phyloP scores from a whole-genome alignment of 64 coral and sea anemone genomes.

The Stylophora pistillata region DNA sequence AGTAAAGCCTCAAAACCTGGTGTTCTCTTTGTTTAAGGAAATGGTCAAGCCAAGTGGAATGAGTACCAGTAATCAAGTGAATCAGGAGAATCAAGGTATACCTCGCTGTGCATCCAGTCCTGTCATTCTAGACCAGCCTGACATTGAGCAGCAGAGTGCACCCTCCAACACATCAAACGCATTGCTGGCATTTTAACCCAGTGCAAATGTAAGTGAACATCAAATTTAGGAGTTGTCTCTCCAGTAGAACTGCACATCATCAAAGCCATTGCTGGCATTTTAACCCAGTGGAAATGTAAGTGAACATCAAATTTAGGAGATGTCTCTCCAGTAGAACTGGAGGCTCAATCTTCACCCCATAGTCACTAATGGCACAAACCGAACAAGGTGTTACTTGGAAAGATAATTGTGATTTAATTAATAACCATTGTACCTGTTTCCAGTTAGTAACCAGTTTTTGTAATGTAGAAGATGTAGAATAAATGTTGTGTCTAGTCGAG shows the following conservation, averaged over 20 bases:
- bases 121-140: constrained; percentile 46
- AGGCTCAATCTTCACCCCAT: too few relatives aligned
- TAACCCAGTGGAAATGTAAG: neutral
- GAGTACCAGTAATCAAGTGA: neutral
- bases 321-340: too few relatives aligned
- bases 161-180: constrained; percentile 41
- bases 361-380: too few relatives aligned
- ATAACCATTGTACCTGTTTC: too few relatives aligned
- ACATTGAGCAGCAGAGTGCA: constrained; percentile 15
- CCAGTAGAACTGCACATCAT: too few relatives aligned
- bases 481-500: too few relatives aligned
- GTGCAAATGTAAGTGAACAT: neutral
- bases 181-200: constrained; percentile 64
- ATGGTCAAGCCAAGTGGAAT: constrained; percentile 21
- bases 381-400: too few relatives aligned
- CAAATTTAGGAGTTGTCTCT: too few relatives aligned
- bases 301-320: too few relatives aligned
- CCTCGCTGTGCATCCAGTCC: constrained; percentile 76
- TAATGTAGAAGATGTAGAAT: too few relatives aligned
- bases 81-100: neutral
- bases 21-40: constrained; percentile 47
- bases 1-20: constrained; percentile 27
- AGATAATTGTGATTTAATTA: too few relatives aligned
- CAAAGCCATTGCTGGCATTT: constrained; percentile 67
- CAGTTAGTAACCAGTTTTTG: too few relatives aligned